Conservation (phyloP, 1,140 invertebrate species). For the Reticulitermes speratus region DNA sequence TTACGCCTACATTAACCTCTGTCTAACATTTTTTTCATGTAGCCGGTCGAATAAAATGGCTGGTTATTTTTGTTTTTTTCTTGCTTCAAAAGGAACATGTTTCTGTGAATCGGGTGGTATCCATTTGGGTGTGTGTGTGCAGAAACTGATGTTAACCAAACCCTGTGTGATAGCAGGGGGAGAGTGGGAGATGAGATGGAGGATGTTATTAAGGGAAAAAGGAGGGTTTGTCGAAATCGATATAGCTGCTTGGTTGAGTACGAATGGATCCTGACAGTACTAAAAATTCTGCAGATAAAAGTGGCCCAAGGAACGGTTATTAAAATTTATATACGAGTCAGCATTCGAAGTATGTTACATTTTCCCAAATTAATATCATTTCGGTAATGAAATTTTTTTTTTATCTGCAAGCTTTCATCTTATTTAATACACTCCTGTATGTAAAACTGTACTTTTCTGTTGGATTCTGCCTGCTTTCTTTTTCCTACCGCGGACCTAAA, state of each 20-base stretch:
- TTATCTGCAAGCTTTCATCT: no score
- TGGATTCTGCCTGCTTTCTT: no score
- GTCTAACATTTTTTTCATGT: no score
- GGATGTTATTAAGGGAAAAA: constrained; percentile 6
- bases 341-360: no score
- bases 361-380: no score
- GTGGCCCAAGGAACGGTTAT: background rate
- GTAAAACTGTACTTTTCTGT: no score
- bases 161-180: background rate
- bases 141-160: background rate
- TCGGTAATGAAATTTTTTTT: no score
- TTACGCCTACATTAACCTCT: no score
- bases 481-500: no score
- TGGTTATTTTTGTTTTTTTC: no score
- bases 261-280: background rate
- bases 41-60: no score
- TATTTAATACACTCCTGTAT: no score
- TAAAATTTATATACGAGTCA: background rate
- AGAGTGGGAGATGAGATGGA: background rate
- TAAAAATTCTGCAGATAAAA: background rate
- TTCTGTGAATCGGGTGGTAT: background rate
- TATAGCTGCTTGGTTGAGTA: background rate
- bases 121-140: background rate
- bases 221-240: background rate
- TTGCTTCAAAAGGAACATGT: background rate